Evolutionary conservation across 2,888 invertebrate species (phyloP), one percentile per base, ranked within the genome.

Genomic region (Aphrophora alni): DNA sequence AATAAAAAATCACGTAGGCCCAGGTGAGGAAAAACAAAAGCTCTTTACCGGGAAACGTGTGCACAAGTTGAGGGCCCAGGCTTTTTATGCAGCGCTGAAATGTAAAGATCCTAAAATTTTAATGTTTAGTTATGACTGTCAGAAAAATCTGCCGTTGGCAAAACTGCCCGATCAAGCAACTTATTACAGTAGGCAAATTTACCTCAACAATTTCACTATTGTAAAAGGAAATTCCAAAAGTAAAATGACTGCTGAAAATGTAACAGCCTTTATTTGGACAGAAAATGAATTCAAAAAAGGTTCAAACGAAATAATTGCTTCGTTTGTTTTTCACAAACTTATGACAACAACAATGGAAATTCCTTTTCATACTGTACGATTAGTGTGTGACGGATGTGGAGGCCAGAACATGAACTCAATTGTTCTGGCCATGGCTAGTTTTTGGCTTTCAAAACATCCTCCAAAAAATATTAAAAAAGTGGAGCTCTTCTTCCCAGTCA

Each of bases 181-280:
- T 1, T 87, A 88, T 75, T 88, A 86, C 83, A 83, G 83, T 38
- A 83, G 86, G 10, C 87, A 87, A 78, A 72, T 87, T 12, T 87
- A 87, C 80, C 75, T 83, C 7, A 87, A 86, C 77, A 88, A 87
- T 82, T 86, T 87, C 27, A 86, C 87, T 12, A 82, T 87, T 24
- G 86, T n/a, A n/a, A n/a, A n/a, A n/a, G n/a, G n/a, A n/a, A n/a
- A n/a, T n/a, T n/a, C n/a, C n/a, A n/a, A n/a, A 80, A 21, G 75
- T 27, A 78, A 82, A 76, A 77, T 86, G 33, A 83, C 81, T 7
- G 71, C 70, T 26, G 81, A 85, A 8, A 86, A 85, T 78, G 85
- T 86, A 5, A 85, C 80, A 75, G 73, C 82, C 21, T 87, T 86
- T 80, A 28, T 68, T 71, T 87, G 87, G 86, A 85, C 84, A n/a